A percentile compares a stretch with the other conserved stretches of the same genome.
Conservation (phyloP, 2,797 vertebrate species). For the Steatocranus sp. region DNA sequence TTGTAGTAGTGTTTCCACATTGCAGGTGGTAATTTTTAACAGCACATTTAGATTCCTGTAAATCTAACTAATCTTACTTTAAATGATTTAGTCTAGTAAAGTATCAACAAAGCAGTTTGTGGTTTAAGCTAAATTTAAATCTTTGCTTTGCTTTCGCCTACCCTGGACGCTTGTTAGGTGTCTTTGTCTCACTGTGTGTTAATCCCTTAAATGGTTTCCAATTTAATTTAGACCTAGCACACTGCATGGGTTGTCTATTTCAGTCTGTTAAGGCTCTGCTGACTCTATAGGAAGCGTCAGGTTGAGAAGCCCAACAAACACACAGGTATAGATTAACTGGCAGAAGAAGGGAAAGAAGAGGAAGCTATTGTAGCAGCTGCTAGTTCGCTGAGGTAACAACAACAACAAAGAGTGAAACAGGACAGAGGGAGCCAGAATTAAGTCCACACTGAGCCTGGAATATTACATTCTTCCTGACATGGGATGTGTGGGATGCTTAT, state of each 20-base stretch:
- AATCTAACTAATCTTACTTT: background rate
- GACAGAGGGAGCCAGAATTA: slow-evolving; percentile 70
- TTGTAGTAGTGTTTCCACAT: background rate
- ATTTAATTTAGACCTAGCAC: slow-evolving; percentile 51
- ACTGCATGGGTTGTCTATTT: slow-evolving; percentile 76
- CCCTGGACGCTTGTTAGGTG: slow-evolving; percentile 1
- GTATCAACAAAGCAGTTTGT: slow-evolving; percentile 13
- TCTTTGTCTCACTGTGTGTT: slow-evolving; percentile 48
- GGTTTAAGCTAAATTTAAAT: slow-evolving; percentile 40
- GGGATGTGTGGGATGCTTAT: slow-evolving; percentile 52
- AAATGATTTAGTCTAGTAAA: background rate
- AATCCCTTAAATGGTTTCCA: slow-evolving; percentile 48
- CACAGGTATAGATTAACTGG: slow-evolving; percentile 65
- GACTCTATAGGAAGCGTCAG: slow-evolving; percentile 72
- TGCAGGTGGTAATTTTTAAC: background rate
- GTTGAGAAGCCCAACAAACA: slow-evolving; percentile 71
- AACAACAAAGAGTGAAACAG: slow-evolving; percentile 63
- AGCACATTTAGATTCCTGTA: background rate
- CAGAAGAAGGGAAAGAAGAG: slow-evolving; percentile 43
- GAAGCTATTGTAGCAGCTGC: slow-evolving; percentile 54
- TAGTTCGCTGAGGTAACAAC: slow-evolving; percentile 45
- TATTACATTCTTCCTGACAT: slow-evolving; percentile 43
- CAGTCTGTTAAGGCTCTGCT: slow-evolving; percentile 80
- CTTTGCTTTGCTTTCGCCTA: slow-evolving; percentile 3
- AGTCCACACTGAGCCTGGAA: slow-evolving; percentile 40